Evolutionary conservation across 2,113 vertebrate species (phyloP).

Genomic region (Otocyon megalotis): DNA sequence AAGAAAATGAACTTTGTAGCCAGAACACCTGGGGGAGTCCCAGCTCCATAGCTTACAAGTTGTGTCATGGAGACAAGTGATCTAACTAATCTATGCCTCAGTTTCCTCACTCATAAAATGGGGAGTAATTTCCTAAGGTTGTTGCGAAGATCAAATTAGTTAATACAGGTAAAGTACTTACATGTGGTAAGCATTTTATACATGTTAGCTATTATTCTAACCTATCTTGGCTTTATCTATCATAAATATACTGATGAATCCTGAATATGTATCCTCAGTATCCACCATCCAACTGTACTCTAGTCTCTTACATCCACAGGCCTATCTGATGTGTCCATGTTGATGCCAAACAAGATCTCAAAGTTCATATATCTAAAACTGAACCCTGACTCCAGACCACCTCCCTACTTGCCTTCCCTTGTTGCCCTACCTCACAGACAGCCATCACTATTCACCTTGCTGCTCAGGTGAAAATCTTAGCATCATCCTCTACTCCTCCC

Average conservation of each 20-base stretch:
- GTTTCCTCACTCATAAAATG: conserved; percentile 27
- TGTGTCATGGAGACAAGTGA: not conserved
- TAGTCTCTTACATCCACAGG: not conserved
- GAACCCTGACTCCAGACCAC: not conserved
- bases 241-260: not conserved
- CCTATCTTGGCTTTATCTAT: not conserved
- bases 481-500: not conserved
- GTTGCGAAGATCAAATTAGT: conserved; percentile 13
- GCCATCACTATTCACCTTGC: not conserved
- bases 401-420: not conserved
- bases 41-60: not conserved
- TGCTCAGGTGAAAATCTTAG: not conserved
- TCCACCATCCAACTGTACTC: not conserved
- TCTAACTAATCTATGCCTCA: not conserved
- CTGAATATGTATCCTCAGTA: not conserved
- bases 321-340: not conserved
- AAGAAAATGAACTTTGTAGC: not conserved
- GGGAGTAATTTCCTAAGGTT: not conserved
- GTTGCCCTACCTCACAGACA: not conserved
- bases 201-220: not conserved
- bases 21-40: not conserved
- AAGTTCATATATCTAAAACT: not conserved
- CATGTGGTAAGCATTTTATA: not conserved
- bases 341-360: not conserved
- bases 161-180: not conserved